Percentiles rank a stretch among this genome's conserved stretches.
Conservation (phyloP, 92 coral and sea anemone species). For the Epizoanthus stellaris region DNA sequence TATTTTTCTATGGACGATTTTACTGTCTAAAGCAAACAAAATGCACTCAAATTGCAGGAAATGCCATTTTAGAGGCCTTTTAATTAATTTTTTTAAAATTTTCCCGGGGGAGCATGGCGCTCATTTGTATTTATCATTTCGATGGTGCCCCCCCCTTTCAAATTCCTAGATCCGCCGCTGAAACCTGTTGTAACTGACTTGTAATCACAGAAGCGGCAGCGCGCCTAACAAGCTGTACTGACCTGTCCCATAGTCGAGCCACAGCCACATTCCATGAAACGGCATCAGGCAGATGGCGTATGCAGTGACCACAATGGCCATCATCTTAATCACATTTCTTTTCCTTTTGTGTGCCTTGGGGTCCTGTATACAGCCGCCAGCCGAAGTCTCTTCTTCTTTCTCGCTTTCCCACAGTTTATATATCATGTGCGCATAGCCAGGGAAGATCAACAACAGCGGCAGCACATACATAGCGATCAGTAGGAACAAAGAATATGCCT, state of each 20-base stretch:
- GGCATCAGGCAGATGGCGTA: conserved; percentile 91
- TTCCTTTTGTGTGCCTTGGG: conserved; percentile 83
- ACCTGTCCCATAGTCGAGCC: conserved; percentile 86
- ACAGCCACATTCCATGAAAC: conserved; percentile 71
- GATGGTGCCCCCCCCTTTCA: too few species aligned
- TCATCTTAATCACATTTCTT: conserved; percentile 90
- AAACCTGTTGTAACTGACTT: too few species aligned
- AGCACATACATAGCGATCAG: conserved; percentile 77
- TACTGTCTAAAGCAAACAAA: too few species aligned
- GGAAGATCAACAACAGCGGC: conserved; percentile 81
- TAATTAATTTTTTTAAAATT: too few species aligned
- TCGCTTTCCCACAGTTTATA: conserved; percentile 73
- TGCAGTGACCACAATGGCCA: conserved; percentile 87
- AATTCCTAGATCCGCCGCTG: too few species aligned
- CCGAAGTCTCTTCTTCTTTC: conserved; percentile 55
- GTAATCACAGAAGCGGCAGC: too few species aligned
- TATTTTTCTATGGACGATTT: too few species aligned
- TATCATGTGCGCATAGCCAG: conserved; percentile 86
- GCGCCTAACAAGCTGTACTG: not conserved
- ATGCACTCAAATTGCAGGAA: too few species aligned
- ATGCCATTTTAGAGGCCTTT: too few species aligned
- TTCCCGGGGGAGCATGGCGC: too few species aligned
- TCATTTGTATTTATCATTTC: too few species aligned
- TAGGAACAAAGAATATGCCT: conserved; percentile 77
- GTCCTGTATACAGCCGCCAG: conserved; percentile 82